Conservation (phyloP, 2,797 vertebrate genomes). For the Arremon brunneinucha region DNA sequence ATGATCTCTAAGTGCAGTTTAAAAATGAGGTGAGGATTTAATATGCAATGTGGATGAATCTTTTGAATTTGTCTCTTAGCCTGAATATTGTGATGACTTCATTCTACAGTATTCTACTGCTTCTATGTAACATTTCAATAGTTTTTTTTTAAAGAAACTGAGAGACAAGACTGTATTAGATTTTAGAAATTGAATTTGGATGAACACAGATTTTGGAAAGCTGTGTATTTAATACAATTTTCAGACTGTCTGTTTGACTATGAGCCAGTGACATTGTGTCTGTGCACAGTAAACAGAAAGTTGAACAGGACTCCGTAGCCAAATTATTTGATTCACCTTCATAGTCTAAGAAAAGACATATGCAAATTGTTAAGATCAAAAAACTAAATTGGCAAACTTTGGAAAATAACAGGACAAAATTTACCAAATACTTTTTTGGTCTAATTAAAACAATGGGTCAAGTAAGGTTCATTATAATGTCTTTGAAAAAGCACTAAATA, state of each 20-base stretch:
- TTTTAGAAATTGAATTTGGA: conserved; percentile 45
- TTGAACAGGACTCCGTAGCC: not conserved
- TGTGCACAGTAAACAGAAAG: not conserved
- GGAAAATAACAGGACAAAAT: not conserved
- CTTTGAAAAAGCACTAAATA: not conserved
- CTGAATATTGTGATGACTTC: not conserved
- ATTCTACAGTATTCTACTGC: not conserved
- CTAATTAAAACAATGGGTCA: not conserved
- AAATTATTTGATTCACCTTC: conserved; percentile 11
- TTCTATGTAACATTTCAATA: not conserved
- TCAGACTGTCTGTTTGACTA: not conserved
- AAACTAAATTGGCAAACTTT: not conserved
- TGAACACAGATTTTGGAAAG: conserved; percentile 31
- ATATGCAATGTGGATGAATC: not conserved
- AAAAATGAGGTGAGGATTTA: not conserved
- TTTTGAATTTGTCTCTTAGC: not conserved
- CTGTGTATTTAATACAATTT: conserved; percentile 43
- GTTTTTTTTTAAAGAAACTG: not conserved
- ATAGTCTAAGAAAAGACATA: not conserved
- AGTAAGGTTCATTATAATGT: not conserved
- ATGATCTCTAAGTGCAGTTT: not conserved
- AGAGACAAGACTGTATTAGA: not conserved
- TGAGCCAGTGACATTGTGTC: conserved; percentile 5
- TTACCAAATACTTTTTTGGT: not conserved
- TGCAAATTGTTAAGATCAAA: not conserved